A percentile compares a stretch with the other conserved stretches of the same genome.
Conservation (phyloP, 2,888 invertebrate species). For the Luffia ferchaultella region DNA sequence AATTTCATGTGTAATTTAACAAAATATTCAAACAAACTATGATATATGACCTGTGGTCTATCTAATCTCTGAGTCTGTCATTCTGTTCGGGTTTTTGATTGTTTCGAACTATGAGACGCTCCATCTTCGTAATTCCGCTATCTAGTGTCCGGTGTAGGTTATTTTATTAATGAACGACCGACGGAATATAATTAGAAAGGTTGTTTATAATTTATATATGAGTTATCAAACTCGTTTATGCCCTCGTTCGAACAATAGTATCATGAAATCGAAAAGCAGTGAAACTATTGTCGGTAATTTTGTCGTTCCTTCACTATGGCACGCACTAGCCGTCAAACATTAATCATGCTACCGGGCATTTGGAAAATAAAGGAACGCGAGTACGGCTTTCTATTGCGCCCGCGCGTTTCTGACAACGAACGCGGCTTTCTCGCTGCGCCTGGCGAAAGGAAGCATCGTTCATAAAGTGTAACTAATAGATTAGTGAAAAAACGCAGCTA, state of each 20-base stretch:
- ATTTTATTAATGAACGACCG: too few relatives aligned
- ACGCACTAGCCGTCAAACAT: neutral
- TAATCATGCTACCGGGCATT: neutral
- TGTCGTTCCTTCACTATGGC: neutral
- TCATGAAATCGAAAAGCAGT: neutral
- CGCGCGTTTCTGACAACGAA: constrained; percentile 1
- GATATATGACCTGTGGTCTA: too few relatives aligned
- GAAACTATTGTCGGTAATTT: neutral
- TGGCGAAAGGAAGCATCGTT: constrained; percentile 5
- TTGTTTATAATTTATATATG: too few relatives aligned
- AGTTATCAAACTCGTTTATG: too few relatives aligned
- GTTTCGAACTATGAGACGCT: too few relatives aligned
- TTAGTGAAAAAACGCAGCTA: constrained; percentile 48
- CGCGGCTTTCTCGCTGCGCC: constrained; percentile 6
- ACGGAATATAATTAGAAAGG: too few relatives aligned
- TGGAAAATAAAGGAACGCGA: constrained; percentile 1
- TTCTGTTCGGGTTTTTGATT: too few relatives aligned
- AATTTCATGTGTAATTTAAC: too few relatives aligned
- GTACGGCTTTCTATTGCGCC: constrained; percentile 5
- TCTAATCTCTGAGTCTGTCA: too few relatives aligned
- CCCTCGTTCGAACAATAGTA: neutral
- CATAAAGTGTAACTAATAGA: constrained; percentile 42
- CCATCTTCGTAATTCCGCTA: too few relatives aligned
- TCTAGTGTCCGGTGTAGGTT: too few relatives aligned
- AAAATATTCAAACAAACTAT: too few relatives aligned